These are phyloP conservation scores for Theristicus caerulescens DNA, from an alignment of 2,113 vertebrate species.

Conservation along the genomic window DNA sequence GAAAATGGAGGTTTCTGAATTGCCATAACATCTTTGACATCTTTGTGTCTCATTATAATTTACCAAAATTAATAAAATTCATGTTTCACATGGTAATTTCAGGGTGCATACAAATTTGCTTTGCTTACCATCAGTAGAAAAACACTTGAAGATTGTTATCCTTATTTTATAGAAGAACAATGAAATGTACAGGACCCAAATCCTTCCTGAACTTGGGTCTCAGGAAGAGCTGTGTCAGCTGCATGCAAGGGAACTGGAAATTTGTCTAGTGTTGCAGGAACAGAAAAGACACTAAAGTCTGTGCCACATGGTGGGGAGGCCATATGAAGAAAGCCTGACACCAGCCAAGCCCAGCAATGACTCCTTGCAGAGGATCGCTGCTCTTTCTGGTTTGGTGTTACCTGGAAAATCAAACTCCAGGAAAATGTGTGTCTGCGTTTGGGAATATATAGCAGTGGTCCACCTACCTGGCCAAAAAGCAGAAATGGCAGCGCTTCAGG, in stretches of 20 bases:
- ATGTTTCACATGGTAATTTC: background rate
- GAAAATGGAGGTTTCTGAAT: background rate
- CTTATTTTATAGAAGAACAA: background rate
- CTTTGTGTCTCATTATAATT: background rate
- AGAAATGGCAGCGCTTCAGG: background rate
- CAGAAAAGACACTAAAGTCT: background rate
- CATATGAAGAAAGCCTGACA: background rate
- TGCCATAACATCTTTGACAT: background rate
- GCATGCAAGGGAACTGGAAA: background rate
- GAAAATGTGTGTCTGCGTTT: accelerated
- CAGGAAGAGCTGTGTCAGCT: background rate
- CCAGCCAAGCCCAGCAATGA: background rate
- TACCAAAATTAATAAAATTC: background rate
- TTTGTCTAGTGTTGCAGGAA: background rate
- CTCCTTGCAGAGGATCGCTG: accelerated
- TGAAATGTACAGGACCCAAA: background rate
- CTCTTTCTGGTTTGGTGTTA: background rate
- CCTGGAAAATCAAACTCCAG: background rate
- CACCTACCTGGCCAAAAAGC: background rate
- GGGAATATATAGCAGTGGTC: accelerated
- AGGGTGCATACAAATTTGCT: background rate
- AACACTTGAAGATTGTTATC: background rate
- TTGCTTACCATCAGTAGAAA: background rate
- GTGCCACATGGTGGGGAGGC: background rate
- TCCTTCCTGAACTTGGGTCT: background rate